Evolutionary conservation across 2,888 invertebrate genomes (phyloP), one percentile per base, ranked within the genome.

Genomic region (Resseliella maxima): DNA sequence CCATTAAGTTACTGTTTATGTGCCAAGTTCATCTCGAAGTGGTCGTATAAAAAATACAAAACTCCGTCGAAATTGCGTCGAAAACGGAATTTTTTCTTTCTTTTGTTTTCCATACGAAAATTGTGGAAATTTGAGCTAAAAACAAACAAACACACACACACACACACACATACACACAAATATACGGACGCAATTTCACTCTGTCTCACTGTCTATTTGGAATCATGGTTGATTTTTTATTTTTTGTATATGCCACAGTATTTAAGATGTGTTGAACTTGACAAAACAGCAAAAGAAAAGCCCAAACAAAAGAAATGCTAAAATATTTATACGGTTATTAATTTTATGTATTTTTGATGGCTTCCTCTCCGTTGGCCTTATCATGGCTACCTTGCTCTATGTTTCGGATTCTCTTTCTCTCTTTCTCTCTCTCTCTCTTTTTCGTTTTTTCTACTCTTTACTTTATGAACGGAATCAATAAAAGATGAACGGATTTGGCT

Each of bases 281-380:
- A 35, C 27, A 72, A 72, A 72, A 72, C 31, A n/a, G n/a, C n/a
- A n/a, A n/a, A n/a, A n/a, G n/a, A n/a, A 12, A 31, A 15, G 72
- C 72, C 31, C 31, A 72, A 50, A 72, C 31, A 72, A 31, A 72
- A 31, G 35, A 2, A 31, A 12, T 72, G 72, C 31, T 27, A 18
- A 72, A 72, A 72, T 72, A 72, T 72, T 72, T 72, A 72, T 72
- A 72, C 31, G 31, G 72, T 72, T 72, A 72, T 72, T 72, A 72
- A 31, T 72, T 72, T 72, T 72, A 72, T 72, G 72, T 72, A 72
- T 72, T 27, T 72, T 72, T 72, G 72, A 72, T 72, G 72, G 72
- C 24, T 8, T 72, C n/a, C 18, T 2, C 1, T 15, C 15, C 72
- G 31, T 72, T 72, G 31, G 31, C 72, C 31, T 72, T 72, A 72